Evolutionary conservation across 2,113 vertebrate genomes (phyloP), one percentile per base, ranked within the genome.

Genomic region (Ptychochromis oligacanthus): DNA sequence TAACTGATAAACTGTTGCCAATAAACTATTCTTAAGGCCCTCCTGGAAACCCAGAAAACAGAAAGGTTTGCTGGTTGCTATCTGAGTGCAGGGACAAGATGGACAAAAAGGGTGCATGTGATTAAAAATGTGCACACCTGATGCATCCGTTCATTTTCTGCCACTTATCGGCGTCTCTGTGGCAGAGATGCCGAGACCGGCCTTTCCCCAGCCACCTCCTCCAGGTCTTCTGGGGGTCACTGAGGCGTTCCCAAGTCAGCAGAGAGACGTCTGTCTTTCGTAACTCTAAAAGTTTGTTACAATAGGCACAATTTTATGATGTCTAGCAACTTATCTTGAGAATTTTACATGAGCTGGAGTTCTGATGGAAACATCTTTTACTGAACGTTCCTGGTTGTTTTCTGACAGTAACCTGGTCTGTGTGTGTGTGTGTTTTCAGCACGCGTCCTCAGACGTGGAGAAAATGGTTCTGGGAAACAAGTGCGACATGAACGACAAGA

Each of bases 381-480:
- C 1, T 40, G 40, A 40, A 40, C 4, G 40, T 40, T 40, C 7
- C 1, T 40, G 38, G 38, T 10, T 40, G 38, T 43, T 43, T 43
- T 14, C 40, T 43, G 49, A n/a, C 67, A 12, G 5, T 26, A 10
- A 31, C 13, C 3, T 58, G 1, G 26, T 6, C 12, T 77, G 79
- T 57, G 59, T 86, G 28, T 78, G 2, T 77, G 1, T 52, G 52
- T 64, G 46, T 58, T 64, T 82, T 26, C 92, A 99, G 98, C 97
- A 99, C 22, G 98, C 98, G 5, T 98, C 98, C 14, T 96, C 98
- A 18, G 98, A 99, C 34, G 98, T 99, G 81, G 98, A 99, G 95
- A 95, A 97, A 83, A 99, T 99, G 98, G 96, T 99, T 88, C 94
- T 99, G 83, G 98, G 98, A 60, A 99, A 99, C 94, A 99, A 99